Evolutionary conservation across 2,888 invertebrate genomes (phyloP).

Genomic region (Agonopterix heracliana): DNA sequence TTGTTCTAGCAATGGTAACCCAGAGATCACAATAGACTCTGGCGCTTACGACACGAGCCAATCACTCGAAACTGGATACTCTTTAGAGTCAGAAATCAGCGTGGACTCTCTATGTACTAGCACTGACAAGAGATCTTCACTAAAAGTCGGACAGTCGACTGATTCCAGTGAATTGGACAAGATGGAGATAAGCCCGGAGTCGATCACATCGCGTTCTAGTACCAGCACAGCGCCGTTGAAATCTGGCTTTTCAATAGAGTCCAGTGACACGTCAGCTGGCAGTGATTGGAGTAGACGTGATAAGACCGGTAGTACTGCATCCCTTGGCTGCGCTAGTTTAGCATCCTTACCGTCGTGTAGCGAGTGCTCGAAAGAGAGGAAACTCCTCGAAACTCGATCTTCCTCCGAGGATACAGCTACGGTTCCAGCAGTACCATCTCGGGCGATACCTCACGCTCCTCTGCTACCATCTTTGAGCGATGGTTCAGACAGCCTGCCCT

Average conservation of each 20-base stretch:
- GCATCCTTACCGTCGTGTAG: conserved; percentile 80
- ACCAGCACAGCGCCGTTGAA: conserved; percentile 71
- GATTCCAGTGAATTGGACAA: conserved; percentile 81
- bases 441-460: conserved; percentile 62
- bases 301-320: conserved; percentile 78
- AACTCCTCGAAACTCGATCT: conserved; percentile 73
- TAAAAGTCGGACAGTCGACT: conserved; percentile 79
- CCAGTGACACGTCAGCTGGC: conserved; percentile 78
- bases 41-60: conserved; percentile 68
- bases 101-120: conserved; percentile 75
- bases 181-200: conserved; percentile 73
- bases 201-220: conserved; percentile 68
- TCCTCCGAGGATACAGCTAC: conserved; percentile 78
- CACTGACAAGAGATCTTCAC: conserved; percentile 74
- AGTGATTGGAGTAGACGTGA: conserved; percentile 78
- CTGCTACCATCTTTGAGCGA: conserved; percentile 70
- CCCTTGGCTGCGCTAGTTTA: conserved; percentile 78
- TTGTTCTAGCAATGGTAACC: conserved; percentile 67
- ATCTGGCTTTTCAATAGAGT: conserved; percentile 78
- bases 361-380: conserved; percentile 77
- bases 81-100: conserved; percentile 74
- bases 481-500: conserved; percentile 86
- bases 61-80: conserved; percentile 70
- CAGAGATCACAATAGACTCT: conserved; percentile 69
- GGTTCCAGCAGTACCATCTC: conserved; percentile 49